Evolutionary conservation across 2,888 invertebrate species (phyloP), one percentile per base, ranked within the genome.

Genomic region (Hetaerina titia): DNA sequence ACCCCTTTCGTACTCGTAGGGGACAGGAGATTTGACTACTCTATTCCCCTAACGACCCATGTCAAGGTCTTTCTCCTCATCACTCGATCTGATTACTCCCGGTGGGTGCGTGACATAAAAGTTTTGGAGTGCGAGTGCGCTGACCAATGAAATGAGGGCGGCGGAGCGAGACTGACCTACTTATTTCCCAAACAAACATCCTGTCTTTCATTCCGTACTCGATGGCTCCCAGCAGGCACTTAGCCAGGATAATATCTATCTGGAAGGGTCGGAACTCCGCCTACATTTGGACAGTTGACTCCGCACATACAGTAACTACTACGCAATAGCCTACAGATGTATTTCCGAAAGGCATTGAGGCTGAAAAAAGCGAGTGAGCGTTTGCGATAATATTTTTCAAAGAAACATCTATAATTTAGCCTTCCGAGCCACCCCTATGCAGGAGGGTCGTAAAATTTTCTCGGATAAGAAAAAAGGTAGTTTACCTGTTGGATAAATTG

Each of bases 131-230:
- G 25, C 5, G 81, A 31, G 4, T 31, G 81, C 11, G 81, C 9
- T 22, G 81, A 81, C 11, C 81, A 22, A 31, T 81, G 81, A 81
- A 81, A 81, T 81, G 81, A 81, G 81, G 81, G n/a, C 81, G 81
- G 31, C 5, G 19, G 81, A 22, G 31, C 81, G 81, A n/a, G 81
- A 31, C 25, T 81, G 81, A 81, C 81, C 81, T 22, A 81, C 9
- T 81, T 81, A 11, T 31, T 22, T 31, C 8, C 31, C 31, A 13
- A 9, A 31, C 8, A 31, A 81, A 9, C 81, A 81, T 81, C 81
- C 31, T 22, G 31, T 13, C 81, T 81, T 81, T 31, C 81, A 11
- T 31, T 81, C 81, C 11, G 11, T 81, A 13, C 25, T 31, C n/a
- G 22, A 9, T 22, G 81, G 13, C 81, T 31, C 31, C 31, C 2